Conservation (phyloP, 2,888 invertebrate species). For the Mimas tiliae region DNA sequence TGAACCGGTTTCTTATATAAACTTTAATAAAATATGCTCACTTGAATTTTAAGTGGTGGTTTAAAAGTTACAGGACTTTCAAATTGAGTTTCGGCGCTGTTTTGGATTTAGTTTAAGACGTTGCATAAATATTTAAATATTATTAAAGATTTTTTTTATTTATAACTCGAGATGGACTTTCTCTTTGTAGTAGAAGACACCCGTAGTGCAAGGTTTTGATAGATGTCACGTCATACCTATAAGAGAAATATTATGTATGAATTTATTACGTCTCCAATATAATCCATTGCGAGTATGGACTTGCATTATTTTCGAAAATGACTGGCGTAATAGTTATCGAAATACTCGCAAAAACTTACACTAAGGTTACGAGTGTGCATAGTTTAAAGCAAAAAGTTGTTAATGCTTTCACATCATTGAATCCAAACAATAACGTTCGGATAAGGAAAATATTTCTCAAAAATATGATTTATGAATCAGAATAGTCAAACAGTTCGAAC, state of each 20-base stretch:
- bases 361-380: no score
- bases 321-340: no score
- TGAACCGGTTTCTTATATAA: conserved; percentile 45
- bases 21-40: conserved; percentile 61
- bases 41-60: conserved; percentile 47
- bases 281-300: no score
- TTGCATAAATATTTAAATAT: not conserved
- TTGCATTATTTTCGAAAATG: no score
- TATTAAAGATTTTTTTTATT: no score
- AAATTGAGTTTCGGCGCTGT: conserved; percentile 8
- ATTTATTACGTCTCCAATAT: no score
- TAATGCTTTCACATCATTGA: not conserved
- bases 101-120: conserved; percentile 7
- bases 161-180: no score
- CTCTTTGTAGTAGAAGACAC: no score
- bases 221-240: no score
- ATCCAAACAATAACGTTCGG: not conserved
- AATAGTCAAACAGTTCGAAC: conserved; percentile 39
- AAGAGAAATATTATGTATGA: no score
- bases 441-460: not conserved
- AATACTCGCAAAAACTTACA: no score
- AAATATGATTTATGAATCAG: conserved; percentile 18
- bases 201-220: no score
- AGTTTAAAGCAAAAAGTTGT: not conserved
- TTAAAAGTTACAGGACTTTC: conserved; percentile 25